These are phyloP conservation scores for Hypsopygia costalis DNA, from an alignment of 2,888 invertebrate genomes.

Conservation along the genomic window DNA sequence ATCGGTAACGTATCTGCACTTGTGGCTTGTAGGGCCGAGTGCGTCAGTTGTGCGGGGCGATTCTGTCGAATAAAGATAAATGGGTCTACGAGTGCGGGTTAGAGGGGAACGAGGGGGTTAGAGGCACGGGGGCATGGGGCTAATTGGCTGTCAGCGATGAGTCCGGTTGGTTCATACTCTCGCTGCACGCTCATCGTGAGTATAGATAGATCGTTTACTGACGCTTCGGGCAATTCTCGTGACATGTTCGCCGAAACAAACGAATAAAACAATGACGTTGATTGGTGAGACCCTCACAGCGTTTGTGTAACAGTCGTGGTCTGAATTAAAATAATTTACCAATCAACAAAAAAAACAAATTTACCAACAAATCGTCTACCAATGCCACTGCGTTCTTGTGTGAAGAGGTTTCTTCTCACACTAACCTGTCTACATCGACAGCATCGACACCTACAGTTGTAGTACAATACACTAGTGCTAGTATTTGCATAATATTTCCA, in stretches of 20 bases:
- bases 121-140: constrained; percentile 48
- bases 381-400: too few species aligned
- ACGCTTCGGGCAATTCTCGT: constrained; percentile 34
- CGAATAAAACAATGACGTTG: constrained; percentile 45
- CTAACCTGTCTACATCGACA: too few species aligned
- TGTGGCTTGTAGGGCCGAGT: constrained; percentile 40
- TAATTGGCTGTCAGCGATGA: constrained; percentile 77
- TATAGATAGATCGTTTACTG: constrained; percentile 38
- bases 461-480: too few species aligned
- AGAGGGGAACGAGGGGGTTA: constrained; percentile 33
- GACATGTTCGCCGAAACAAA: constrained; percentile 41
- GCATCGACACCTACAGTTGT: too few species aligned
- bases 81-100: constrained; percentile 53
- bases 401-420: too few species aligned
- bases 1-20: constrained; percentile 37
- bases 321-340: too few species aligned
- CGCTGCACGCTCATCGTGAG: constrained; percentile 31
- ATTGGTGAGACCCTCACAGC: constrained; percentile 26
- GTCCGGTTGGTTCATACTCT: constrained; percentile 45
- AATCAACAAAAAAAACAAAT: too few species aligned
- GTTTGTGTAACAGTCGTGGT: too few species aligned
- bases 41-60: constrained; percentile 44
- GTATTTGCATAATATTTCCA: too few species aligned
- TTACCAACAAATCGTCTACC: too few species aligned
- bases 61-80: constrained; percentile 73